Evolutionary conservation across 2,797 vertebrate genomes (phyloP), one percentile per base, ranked within the genome.

Genomic region (Gorsachius magnificus): DNA sequence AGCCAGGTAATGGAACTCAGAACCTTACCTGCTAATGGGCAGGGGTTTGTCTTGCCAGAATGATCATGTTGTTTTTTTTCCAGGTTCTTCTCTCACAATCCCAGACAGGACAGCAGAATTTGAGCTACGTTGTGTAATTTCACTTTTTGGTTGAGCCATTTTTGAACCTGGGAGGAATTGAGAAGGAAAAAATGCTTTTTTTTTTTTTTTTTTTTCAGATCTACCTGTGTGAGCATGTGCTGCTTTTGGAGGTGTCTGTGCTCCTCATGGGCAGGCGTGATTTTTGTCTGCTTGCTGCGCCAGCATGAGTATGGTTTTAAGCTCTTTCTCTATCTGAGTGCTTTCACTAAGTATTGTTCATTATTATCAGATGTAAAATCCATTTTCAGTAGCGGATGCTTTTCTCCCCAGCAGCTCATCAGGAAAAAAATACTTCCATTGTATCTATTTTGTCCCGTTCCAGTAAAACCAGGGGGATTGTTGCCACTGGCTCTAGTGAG

Each of bases 51-150:
- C 16, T 60, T 48, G 36, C 50, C 50, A 20, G 43, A 68, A 29
- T 8, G 16, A 29, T n/a, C 8, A 0, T 16, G 25, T 19, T 35
- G 19, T 0, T 51, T 53, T 38, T 38, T 68, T 53, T 17, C 28
- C 48, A 41, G 28, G 36, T 56, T 65, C 0, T 0, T 29, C 18
- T 84, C 48, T 76, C 3, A 0, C 5, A 4, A 14, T 50, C 18
- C 13, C 0, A 0, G 26, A 28, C 41, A 25, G 43, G 54, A 58
- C 14, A 18, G 28, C 25, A 71, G 58, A 66, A 46, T 51, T 66
- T 0, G 2, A 66, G 33, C 36, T 41, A 15, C 0, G 2, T 33
- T 24, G 12, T 31, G 4, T 29, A 46, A 81, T 35, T 76, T 38
- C 57, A 54, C 8, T 13, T 65, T 25, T 48, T 31, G 14, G 28